phyloP scores from a whole-genome alignment of 2,797 vertebrate genomes.

The Hydrophis major region DNA sequence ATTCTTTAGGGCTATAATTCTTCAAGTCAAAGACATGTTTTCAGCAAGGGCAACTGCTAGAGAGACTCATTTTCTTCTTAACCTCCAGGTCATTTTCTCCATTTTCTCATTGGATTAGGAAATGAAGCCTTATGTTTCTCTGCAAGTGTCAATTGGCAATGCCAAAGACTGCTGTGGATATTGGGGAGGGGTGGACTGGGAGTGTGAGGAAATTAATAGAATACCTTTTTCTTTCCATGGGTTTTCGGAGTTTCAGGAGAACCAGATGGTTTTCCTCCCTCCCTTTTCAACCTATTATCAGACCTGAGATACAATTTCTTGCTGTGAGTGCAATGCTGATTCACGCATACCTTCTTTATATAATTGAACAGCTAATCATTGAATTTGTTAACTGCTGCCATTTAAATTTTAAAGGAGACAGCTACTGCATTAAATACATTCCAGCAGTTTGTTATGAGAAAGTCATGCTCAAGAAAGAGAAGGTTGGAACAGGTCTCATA shows the following conservation, averaged over 20 bases:
- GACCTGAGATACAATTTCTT: background rate
- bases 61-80: background rate
- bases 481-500: background rate
- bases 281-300: background rate
- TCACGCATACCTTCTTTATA: background rate
- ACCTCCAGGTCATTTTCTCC: background rate
- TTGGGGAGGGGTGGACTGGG: background rate
- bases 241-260: background rate
- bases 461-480: background rate
- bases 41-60: background rate
- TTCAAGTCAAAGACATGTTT: background rate
- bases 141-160: background rate
- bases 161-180: background rate
- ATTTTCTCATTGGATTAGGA: background rate
- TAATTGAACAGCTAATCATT: background rate
- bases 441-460: background rate
- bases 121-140: background rate
- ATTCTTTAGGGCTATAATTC: conserved; percentile 4
- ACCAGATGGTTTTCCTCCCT: conserved; percentile 14
- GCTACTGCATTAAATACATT: background rate
- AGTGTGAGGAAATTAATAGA: background rate
- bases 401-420: background rate
- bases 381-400: background rate
- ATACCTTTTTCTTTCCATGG: background rate
- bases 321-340: background rate